Conservation (phyloP, 2,113 vertebrate genomes). For the Catharus bicknelli region DNA sequence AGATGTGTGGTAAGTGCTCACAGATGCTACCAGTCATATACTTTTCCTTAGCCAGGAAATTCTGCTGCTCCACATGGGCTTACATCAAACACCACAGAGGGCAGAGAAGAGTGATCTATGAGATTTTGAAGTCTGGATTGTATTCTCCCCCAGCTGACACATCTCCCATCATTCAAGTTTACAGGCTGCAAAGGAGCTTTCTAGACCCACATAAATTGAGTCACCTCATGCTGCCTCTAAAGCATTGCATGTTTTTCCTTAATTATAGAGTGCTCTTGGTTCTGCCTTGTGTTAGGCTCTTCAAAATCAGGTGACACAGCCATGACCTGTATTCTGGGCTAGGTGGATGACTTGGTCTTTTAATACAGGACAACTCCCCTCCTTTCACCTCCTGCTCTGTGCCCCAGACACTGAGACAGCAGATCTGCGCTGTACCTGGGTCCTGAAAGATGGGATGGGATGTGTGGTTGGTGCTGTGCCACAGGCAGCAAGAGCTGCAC, state of each 20-base stretch:
- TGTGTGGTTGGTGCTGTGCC: not conserved
- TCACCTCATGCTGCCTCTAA: not conserved
- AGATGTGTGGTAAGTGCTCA: not conserved
- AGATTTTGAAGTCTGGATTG: not conserved
- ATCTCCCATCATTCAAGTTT: not conserved
- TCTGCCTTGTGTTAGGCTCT: not conserved
- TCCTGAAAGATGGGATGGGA: not conserved
- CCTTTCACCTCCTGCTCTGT: not conserved
- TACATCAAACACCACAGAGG: not conserved
- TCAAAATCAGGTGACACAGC: not conserved
- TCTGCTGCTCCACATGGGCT: not conserved
- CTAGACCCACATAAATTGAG: not conserved
- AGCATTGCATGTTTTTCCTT: not conserved
- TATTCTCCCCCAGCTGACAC: not conserved
- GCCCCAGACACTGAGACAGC: not conserved
- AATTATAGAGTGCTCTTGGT: not conserved
- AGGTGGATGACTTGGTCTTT: not conserved
- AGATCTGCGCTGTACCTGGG: not conserved
- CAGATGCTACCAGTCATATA: not conserved
- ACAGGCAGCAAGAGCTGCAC: not conserved
- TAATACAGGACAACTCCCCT: not conserved
- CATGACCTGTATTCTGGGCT: not conserved
- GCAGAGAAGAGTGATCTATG: not conserved
- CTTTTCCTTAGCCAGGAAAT: not conserved
- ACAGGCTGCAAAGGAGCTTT: not conserved